phyloP scores from a whole-genome alignment of 2,888 invertebrate genomes.

The Esperia sulphurella region DNA sequence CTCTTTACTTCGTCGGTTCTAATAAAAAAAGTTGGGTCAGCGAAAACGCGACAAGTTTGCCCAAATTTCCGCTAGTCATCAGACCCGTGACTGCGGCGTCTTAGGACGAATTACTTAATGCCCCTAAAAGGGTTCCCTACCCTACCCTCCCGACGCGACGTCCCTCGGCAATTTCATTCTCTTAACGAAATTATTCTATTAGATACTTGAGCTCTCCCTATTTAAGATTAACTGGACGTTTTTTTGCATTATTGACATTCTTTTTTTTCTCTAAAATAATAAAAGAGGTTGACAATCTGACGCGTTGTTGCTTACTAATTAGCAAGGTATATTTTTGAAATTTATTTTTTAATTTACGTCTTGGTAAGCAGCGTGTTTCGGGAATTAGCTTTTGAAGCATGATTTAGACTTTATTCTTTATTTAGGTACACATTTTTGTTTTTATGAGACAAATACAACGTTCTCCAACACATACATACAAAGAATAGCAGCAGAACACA shows the following conservation, averaged over 20 bases:
- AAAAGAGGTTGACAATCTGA: no score
- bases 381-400: no score
- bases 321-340: no score
- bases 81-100: constrained; percentile 16
- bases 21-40: constrained; percentile 5
- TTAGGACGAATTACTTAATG: constrained; percentile 40
- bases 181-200: constrained; percentile 67
- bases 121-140: constrained; percentile 38
- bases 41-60: constrained; percentile 18
- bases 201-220: constrained; percentile 47
- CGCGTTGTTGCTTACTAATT: no score
- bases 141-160: constrained; percentile 16
- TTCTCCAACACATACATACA: no score
- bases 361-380: no score
- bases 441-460: no score
- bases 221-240: constrained; percentile 52
- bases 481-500: no score
- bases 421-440: no score
- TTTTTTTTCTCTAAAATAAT: no score
- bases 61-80: constrained; percentile 20
- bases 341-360: neutral
- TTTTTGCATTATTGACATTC: constrained; percentile 25
- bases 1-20: neutral
- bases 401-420: no score
- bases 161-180: constrained; percentile 43